Evolutionary conservation across 2,113 vertebrate species (phyloP).

Genomic region (Marmota flaviventris): DNA sequence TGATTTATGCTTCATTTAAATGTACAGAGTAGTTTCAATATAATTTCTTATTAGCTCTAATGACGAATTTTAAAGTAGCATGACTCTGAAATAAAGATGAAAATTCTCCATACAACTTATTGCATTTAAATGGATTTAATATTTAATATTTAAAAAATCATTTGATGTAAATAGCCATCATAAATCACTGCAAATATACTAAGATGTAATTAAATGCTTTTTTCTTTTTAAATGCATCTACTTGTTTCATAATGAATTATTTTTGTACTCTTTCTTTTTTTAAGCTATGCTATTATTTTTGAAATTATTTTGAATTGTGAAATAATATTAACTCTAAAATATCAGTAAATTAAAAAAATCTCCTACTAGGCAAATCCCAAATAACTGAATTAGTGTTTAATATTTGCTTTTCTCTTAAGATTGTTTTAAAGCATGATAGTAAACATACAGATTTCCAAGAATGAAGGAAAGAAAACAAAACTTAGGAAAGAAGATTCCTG

Average conservation of each 20-base stretch:
- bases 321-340: conserved; percentile 64
- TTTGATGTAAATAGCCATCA: conserved; percentile 92
- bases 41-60: conserved; percentile 92
- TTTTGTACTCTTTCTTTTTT: conserved; percentile 80
- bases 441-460: conserved; percentile 55
- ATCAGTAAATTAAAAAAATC: conserved; percentile 56
- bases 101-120: conserved; percentile 92
- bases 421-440: background rate
- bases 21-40: conserved; percentile 90
- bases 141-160: conserved; percentile 94
- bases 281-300: conserved; percentile 65
- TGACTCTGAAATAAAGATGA: conserved; percentile 91
- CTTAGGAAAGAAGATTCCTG: background rate
- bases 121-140: conserved; percentile 93
- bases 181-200: conserved; percentile 91
- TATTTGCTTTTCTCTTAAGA: conserved; percentile 53
- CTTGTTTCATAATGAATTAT: conserved; percentile 87
- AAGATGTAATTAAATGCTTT: conserved; percentile 90
- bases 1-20: conserved; percentile 94
- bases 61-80: conserved; percentile 91
- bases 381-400: conserved; percentile 57
- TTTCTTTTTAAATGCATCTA: conserved; percentile 85
- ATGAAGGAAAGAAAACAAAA: background rate
- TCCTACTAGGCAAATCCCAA: conserved; percentile 55
- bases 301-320: conserved; percentile 78